phyloP scores from a whole-genome alignment of 2,113 vertebrate genomes.

The Chaenogobius annularis region DNA sequence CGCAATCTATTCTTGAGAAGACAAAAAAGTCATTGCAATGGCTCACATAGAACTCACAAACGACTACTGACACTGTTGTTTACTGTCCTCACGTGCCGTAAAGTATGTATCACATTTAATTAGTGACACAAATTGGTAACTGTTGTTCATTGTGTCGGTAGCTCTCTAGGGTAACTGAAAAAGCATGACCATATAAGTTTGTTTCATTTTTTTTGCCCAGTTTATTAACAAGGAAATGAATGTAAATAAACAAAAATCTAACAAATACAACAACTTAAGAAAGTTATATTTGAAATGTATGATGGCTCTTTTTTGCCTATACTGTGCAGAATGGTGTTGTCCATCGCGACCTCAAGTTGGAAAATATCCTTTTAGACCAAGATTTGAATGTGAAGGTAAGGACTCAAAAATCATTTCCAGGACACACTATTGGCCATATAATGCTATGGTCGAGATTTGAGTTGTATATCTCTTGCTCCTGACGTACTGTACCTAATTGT shows the following conservation, averaged over 20 bases:
- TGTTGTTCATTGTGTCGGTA: neutral
- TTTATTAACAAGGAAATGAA: neutral
- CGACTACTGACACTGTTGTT: slow-evolving; percentile 16
- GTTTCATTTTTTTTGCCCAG: neutral
- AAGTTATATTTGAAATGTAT: no score
- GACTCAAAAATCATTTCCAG: neutral
- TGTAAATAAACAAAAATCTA: no score
- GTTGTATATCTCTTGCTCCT: no score
- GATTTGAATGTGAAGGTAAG: slow-evolving; percentile 80
- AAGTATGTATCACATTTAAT: slow-evolving; percentile 31
- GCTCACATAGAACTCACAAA: slow-evolving; percentile 10
- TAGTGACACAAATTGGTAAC: slow-evolving; percentile 20
- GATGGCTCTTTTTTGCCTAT: slow-evolving; percentile 4
- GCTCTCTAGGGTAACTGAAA: slow-evolving; percentile 23
- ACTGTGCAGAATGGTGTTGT: slow-evolving; percentile 75
- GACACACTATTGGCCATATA: neutral
- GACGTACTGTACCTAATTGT: no score
- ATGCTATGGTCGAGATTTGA: no score
- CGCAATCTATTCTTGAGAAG: slow-evolving; percentile 19
- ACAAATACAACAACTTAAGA: no score
- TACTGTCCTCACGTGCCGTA: slow-evolving; percentile 26
- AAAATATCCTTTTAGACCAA: slow-evolving; percentile 81
- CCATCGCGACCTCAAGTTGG: slow-evolving; percentile 82
- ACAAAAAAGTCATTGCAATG: slow-evolving; percentile 19
- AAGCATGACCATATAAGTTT: neutral